phyloP scores from a whole-genome alignment of 2,797 vertebrate species.

The Pterois miles region DNA sequence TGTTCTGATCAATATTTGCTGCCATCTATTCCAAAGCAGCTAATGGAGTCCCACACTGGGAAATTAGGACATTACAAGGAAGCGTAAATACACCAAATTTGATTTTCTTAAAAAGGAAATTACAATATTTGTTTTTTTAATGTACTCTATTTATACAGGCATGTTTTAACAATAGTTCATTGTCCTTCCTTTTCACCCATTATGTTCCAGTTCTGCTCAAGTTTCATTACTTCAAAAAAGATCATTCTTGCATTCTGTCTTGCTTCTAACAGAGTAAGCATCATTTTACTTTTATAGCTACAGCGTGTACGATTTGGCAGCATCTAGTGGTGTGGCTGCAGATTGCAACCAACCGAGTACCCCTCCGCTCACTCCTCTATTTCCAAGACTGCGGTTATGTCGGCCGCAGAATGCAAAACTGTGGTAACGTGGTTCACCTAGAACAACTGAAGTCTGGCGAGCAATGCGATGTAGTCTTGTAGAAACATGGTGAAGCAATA shows the following conservation, averaged over 20 bases:
- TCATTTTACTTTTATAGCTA: neutral
- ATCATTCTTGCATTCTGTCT: neutral
- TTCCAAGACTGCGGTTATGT: no score
- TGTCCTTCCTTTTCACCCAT: neutral
- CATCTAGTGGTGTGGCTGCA: no score
- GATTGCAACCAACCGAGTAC: no score
- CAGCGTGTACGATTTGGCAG: no score
- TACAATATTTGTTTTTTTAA: neutral
- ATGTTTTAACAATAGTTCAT: neutral
- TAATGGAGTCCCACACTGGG: conserved; percentile 69
- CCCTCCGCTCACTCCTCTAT: no score
- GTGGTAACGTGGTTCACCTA: no score
- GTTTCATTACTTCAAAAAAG: neutral
- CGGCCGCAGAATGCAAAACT: no score
- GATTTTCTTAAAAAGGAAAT: conserved; percentile 9
- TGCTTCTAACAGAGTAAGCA: neutral
- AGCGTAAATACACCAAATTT: neutral
- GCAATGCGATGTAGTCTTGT: no score
- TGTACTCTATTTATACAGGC: neutral
- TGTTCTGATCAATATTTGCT: conserved; percentile 60
- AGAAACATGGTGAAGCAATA: no score
- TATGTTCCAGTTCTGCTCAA: neutral
- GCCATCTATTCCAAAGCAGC: conserved; percentile 48
- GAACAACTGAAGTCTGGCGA: no score
- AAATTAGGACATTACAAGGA: conserved; percentile 53